Evolutionary conservation across 2,888 invertebrate genomes (phyloP), one percentile per base, ranked within the genome.

Genomic region (Eupeodes luniger): DNA sequence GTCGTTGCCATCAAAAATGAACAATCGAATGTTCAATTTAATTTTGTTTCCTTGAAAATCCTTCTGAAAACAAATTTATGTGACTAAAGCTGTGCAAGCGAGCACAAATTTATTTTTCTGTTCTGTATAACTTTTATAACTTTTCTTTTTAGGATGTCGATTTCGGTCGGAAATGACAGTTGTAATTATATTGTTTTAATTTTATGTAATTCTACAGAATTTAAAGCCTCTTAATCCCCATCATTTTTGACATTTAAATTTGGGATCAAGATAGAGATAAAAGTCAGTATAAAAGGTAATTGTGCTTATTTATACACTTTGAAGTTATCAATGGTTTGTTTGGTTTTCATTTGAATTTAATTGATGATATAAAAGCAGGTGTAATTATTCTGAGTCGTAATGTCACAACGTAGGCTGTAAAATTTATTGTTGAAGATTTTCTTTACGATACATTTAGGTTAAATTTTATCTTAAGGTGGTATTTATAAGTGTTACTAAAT

Each of bases 21-120:
- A 61, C 64, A 69, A 69, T 44, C 49, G 59, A 80, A 80, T 83
- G 80, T 64, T 83, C 83, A 80, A 72, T 82, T 82, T 82, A 69
- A 81, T 81, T 86, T 57, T 57, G 64, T 86, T 86, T 79, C 86
- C 75, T 75, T 44, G 57, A 70, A 27, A 75, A 62, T 74, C 67
- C 61, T 78, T 74, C 78, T 77, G 40, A 62, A 79, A 79, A 72
- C 53, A 47, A 47, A 49, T 49, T 49, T 49, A 40, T 40, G 40
- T 40, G 40, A 40, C 6, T 40, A 40, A 40, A 14, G 27, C 19
- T 49, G 2, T 49, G 49, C 14, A 27, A 12, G 2, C 34, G 11
- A 51, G n/a, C 5, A 36, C 5, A 36, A 67, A 5, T 5, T 51
- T 36, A 34, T 40, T 40, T 55, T 9, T 5, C 1, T 2, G 7